Evolutionary conservation across 1,140 invertebrate genomes (phyloP).

Genomic region (Cyphomyrmex costatus): DNA sequence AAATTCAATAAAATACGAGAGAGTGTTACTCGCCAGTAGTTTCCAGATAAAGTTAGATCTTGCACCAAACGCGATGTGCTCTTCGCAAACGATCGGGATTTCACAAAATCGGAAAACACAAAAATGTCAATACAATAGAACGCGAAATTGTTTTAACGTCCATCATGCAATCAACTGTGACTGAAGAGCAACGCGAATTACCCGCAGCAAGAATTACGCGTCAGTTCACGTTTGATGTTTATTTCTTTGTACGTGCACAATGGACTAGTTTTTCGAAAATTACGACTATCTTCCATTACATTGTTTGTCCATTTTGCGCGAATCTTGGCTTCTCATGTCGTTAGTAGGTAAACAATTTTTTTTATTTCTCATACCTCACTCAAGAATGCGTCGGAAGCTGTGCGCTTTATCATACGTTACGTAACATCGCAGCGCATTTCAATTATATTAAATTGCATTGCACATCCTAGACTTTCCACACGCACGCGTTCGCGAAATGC

Average conservation of each 20-base stretch:
- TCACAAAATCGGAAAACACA: constrained; percentile 42
- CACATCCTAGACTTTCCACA: constrained; percentile 17
- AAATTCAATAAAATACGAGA: constrained; percentile 58
- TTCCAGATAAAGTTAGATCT: constrained; percentile 47
- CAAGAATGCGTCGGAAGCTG: neutral
- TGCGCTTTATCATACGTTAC: constrained; percentile 16
- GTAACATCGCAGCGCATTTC: constrained; percentile 42
- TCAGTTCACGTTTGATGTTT: neutral
- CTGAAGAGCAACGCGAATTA: constrained; percentile 17
- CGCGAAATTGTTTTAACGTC: constrained; percentile 51
- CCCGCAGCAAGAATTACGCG: neutral
- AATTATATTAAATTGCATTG: constrained; percentile 69
- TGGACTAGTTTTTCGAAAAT: neutral
- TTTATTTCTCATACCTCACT: neutral
- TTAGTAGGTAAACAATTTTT: neutral
- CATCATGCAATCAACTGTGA: constrained; percentile 26
- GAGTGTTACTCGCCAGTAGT: constrained; percentile 38
- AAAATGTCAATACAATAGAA: constrained; percentile 38
- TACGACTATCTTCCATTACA: neutral
- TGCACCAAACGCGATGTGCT: constrained; percentile 1
- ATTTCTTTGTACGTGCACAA: neutral
- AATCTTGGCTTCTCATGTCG: neutral
- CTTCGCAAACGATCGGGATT: constrained; percentile 34
- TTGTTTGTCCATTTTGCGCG: neutral
- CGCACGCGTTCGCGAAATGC: constrained; percentile 47